Evolutionary conservation across 2,113 vertebrate genomes (phyloP), one percentile per base, ranked within the genome.

Genomic region (Pipa parva): DNA sequence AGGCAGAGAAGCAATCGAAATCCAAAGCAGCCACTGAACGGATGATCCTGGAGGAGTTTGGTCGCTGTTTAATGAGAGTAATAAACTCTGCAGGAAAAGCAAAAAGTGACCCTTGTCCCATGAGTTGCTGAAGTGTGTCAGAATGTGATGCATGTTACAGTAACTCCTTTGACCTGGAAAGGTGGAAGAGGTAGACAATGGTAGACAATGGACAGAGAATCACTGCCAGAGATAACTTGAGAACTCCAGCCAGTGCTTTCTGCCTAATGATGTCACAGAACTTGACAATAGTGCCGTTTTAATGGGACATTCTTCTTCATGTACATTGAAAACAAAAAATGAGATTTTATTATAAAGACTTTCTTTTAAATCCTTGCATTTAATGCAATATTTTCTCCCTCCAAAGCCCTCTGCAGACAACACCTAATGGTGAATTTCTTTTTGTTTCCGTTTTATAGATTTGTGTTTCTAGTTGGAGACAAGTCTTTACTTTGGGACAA

Each of bases 1-100:
- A 91, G 71, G 90, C 92, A 0, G 96, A 98, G 79, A 92, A 92
- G 77, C 83, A 76, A 54, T 89, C 88, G 13, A 92, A 95, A 76
- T 87, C 94, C 2, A 90, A 92, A 78, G 91, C 84, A 1, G 85
- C 88, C 0, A 94, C 95, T 0, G 97, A 99, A 75, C 81, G 92
- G 63, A 84, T 97, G 88, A 92, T 99, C 76, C 87, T 99, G 76
- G 96, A 99, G 79, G 97, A 99, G 78, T 99, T 98, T n/a, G 95
- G 96, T 69, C 92, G 93, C 72, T 99, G 97, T 60, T 87, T 99
- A 74, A 95, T 95, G 92, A 92, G 92, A 49, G 95, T 99, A 58
- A 98, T 99, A 79, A 95, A 83, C 84, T 97, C 95, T 1, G 96
- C 97, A 2, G 93, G 92, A 63, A 98, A 98, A 81, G 94, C 93